Base-by-base conservation (phyloP, 2,888 invertebrate genomes). In the Norana najaformis region DNA sequence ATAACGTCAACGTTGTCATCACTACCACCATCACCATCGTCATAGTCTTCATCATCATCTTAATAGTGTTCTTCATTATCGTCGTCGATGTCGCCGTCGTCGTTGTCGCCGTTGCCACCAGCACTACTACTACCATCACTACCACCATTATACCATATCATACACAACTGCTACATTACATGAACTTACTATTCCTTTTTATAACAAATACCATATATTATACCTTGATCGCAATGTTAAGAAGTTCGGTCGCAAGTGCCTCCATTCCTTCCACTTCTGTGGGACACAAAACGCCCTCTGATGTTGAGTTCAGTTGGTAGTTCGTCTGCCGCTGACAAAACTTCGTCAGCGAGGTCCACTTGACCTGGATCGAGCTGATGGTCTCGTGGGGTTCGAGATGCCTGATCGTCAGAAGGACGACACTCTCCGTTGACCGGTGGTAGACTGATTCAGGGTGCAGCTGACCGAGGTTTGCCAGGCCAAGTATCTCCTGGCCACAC, bases 1-100 rank as follows among this genome's bases (percentile, higher is more conserved):
- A 36, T 36, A 83, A 11, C 3, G 13, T 82, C 82, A 82, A 14
- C 82, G 23, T 4, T 6, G n/a, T 82, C 41, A 82, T 34, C 82
- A 82, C 23, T 20, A 13, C 14, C 82, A 82, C 14, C 30, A 82
- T 90, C 90, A 90, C 91, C 90, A 90, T 91, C 91, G 90, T 91
- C 91, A 90, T 91, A 91, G 89, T 91, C 91, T 90, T 91, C 91
- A 91, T 91, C 91, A 91, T 91, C 91, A 90, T 91, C 91, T 85
- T 91, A 90, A 91, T 91, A 90, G 90, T 91, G 91, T 90, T 91
- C 90, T 90, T 91, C 91, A 90, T 90, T 91, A 89, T 91, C 90
- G 88, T 90, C 91, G 89, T 90, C 91, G 90, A 90, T 90, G 89
- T 89, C 91, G 91, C 83, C 91, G 90, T 90, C 91, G 90, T 90